Conservation (phyloP, 2,888 invertebrate species). For the Andrena marginata region DNA sequence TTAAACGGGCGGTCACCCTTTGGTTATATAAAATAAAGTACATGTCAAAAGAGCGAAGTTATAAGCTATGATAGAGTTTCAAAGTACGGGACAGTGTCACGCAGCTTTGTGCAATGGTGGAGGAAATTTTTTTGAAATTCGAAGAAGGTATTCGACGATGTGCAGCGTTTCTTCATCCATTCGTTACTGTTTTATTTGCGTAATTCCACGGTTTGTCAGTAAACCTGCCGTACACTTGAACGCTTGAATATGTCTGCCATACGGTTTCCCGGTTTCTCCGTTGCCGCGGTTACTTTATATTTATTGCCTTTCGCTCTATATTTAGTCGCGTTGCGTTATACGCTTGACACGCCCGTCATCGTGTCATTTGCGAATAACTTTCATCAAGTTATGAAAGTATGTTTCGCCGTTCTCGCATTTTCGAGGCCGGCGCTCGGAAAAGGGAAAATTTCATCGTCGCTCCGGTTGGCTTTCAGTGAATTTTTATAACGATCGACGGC, state of each 20-base stretch:
- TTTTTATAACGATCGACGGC: conserved; percentile 20
- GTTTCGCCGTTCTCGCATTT: not conserved
- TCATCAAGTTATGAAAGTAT: conserved; percentile 19
- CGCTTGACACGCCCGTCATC: conserved; percentile 27
- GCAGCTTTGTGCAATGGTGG: too few relatives aligned
- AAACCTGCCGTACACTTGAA: not conserved
- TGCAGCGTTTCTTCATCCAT: not conserved
- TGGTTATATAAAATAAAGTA: too few relatives aligned
- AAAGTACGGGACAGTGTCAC: too few relatives aligned
- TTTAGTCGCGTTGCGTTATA: conserved; percentile 37
- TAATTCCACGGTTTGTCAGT: not conserved
- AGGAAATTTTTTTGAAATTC: not conserved
- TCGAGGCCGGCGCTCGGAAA: not conserved
- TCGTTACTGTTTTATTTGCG: not conserved
- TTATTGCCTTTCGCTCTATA: conserved; percentile 59
- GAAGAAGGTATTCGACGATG: not conserved
- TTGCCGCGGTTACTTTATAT: conserved; percentile 31
- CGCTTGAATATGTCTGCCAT: not conserved
- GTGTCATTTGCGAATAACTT: conserved; percentile 2
- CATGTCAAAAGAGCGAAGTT: too few relatives aligned
- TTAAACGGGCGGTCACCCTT: too few relatives aligned
- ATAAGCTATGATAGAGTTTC: too few relatives aligned
- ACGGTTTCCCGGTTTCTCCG: conserved; percentile 39
- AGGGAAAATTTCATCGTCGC: not conserved
- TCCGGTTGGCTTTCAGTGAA: conserved; percentile 8